These are phyloP conservation scores for Ephialtes manifestator DNA, from an alignment of 2,888 invertebrate genomes.

Conservation along the genomic window DNA sequence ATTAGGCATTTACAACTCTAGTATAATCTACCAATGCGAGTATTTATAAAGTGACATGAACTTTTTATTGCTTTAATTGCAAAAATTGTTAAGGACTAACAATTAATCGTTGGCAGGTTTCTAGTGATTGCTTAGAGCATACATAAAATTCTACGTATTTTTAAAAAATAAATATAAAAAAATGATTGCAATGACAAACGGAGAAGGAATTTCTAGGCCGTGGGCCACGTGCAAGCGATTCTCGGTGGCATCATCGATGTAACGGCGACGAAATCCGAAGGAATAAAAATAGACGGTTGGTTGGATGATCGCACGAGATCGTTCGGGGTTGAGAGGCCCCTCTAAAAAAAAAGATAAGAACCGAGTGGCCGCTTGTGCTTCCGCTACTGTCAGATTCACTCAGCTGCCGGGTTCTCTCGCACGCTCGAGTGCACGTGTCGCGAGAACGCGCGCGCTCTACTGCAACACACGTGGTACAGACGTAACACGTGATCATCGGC, in stretches of 20 bases:
- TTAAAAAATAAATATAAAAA: neutral
- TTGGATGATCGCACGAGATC: constrained; percentile 35
- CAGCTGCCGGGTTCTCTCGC: constrained; percentile 11
- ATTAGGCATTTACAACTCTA: too few relatives aligned
- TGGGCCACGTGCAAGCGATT: constrained; percentile 19
- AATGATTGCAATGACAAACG: neutral
- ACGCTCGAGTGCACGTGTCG: constrained; percentile 41
- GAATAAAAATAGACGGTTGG: constrained; percentile 42
- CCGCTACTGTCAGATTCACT: constrained; percentile 10
- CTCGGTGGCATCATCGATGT: constrained; percentile 30
- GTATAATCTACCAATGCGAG: too few relatives aligned
- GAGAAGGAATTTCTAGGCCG: neutral
- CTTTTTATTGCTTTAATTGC: too few relatives aligned
- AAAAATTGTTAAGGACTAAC: too few relatives aligned
- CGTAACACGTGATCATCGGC: constrained; percentile 40
- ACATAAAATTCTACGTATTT: too few relatives aligned
- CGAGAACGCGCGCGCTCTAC: constrained; percentile 19
- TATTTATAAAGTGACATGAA: too few relatives aligned
- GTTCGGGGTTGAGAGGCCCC: neutral
- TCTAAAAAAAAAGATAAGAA: neutral
- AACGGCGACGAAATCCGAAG: neutral
- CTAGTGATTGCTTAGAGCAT: too few relatives aligned
- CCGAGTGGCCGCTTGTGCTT: neutral
- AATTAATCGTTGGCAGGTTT: too few relatives aligned
- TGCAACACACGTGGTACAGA: constrained; percentile 43